Percentiles rank a stretch among this genome's conserved stretches.
These are phyloP conservation scores for Pinctada fucata DNA, from an alignment of 2,888 invertebrate genomes.

Conservation along the genomic window DNA sequence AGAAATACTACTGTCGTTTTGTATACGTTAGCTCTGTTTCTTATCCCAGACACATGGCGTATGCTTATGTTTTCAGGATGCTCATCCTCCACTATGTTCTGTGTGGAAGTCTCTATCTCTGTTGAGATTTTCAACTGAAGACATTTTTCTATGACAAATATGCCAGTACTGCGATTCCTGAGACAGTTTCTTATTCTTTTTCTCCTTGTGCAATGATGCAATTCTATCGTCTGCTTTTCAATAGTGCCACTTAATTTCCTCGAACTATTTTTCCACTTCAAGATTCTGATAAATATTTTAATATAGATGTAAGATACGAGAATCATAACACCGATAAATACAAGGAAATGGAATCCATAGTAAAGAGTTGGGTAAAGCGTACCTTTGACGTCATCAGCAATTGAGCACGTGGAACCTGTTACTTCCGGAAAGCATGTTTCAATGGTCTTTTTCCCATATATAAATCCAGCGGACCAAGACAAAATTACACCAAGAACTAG, in stretches of 20 bases:
- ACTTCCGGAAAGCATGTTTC: constrained; percentile 5
- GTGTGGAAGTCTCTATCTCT: too few relatives aligned
- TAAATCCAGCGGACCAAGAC: constrained; percentile 15
- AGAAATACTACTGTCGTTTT: constrained; percentile 17
- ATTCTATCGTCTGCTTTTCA: neutral
- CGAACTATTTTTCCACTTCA: constrained; percentile 9
- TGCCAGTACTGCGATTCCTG: neutral
- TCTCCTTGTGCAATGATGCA: neutral
- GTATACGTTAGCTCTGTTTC: neutral
- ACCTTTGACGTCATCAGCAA: constrained; percentile 15
- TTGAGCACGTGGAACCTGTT: constrained; percentile 9
- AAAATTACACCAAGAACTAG: neutral
- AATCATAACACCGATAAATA: constrained; percentile 8
- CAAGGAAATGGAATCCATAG: constrained; percentile 1
- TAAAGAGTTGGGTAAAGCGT: constrained; percentile 18
- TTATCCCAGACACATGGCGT: neutral
- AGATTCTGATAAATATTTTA: constrained; percentile 1
- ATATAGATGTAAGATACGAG: constrained; percentile 8
- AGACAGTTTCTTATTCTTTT: neutral
- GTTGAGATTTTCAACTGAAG: neutral
- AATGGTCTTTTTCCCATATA: constrained; percentile 17
- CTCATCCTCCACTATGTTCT: neutral
- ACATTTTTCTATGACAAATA: neutral
- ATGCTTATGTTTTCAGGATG: neutral
- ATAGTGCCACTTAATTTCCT: neutral